These are phyloP conservation scores for Schizopygopsis pylzovi DNA, from an alignment of 2,797 vertebrate genomes.

Conservation along the genomic window DNA sequence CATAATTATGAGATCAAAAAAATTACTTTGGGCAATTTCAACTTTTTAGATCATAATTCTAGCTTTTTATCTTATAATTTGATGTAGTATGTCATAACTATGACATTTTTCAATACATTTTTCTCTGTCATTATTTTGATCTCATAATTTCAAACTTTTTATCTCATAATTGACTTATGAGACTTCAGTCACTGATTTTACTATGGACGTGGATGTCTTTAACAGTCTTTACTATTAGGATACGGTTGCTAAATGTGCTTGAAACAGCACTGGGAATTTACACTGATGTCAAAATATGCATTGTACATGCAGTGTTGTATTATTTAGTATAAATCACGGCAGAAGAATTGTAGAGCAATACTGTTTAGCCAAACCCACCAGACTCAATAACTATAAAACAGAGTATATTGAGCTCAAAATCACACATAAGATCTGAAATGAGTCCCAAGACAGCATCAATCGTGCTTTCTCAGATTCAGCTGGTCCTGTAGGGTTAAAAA, in stretches of 20 bases:
- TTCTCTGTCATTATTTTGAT: too few relatives aligned
- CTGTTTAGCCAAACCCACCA: background rate
- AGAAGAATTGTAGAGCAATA: background rate
- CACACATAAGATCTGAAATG: background rate
- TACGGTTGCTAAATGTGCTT: background rate
- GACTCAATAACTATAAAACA: background rate
- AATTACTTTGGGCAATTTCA: background rate
- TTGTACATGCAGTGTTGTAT: background rate
- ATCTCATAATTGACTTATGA: background rate
- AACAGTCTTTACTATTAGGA: background rate
- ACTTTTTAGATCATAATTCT: background rate
- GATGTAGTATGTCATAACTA: background rate
- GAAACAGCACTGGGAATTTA: background rate
- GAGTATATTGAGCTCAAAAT: background rate
- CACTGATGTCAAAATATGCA: background rate
- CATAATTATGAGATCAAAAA: background rate
- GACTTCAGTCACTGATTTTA: background rate
- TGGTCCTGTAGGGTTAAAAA: background rate
- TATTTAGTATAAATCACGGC: background rate
- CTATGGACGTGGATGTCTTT: background rate
- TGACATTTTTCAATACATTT: background rate
- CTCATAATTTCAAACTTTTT: background rate
- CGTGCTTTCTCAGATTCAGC: background rate
- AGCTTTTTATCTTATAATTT: background rate
- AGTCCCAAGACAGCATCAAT: background rate